Conservation (phyloP, 2,797 vertebrate species). For the Melanotaenia maccullochi region DNA sequence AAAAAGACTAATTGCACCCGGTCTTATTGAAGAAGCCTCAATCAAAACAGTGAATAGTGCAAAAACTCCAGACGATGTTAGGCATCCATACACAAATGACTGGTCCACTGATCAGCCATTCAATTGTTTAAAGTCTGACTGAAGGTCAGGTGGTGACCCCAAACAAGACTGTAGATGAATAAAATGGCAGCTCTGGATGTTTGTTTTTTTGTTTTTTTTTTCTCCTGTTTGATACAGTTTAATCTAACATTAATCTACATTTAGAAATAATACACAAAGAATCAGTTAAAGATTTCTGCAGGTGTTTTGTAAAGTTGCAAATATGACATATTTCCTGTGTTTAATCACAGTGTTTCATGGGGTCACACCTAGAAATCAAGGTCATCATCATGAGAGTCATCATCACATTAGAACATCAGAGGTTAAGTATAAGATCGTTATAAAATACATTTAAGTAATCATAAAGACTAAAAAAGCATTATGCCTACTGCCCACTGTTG, state of each 20-base stretch:
- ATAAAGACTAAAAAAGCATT: neutral
- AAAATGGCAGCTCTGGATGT: neutral
- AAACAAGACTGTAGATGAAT: neutral
- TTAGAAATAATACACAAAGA: neutral
- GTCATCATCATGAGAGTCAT: neutral
- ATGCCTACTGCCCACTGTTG: no score
- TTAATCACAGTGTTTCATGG: neutral
- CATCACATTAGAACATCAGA: neutral
- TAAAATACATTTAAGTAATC: neutral
- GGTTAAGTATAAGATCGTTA: neutral
- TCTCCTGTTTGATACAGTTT: neutral
- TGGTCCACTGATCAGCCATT: neutral
- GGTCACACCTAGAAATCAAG: neutral
- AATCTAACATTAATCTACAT: neutral
- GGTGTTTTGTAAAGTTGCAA: neutral
- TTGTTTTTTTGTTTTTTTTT: neutral
- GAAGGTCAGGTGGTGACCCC: conserved; percentile 11
- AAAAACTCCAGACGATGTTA: neutral
- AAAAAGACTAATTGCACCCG: conserved; percentile 46
- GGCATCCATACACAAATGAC: neutral
- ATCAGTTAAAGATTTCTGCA: no score
- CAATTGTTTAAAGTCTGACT: conserved; percentile 18
- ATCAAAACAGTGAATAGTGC: neutral
- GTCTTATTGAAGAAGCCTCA: neutral
- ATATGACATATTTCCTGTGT: neutral